phyloP scores from a whole-genome alignment of 2,113 vertebrate species.

The Trinectes maculatus region DNA sequence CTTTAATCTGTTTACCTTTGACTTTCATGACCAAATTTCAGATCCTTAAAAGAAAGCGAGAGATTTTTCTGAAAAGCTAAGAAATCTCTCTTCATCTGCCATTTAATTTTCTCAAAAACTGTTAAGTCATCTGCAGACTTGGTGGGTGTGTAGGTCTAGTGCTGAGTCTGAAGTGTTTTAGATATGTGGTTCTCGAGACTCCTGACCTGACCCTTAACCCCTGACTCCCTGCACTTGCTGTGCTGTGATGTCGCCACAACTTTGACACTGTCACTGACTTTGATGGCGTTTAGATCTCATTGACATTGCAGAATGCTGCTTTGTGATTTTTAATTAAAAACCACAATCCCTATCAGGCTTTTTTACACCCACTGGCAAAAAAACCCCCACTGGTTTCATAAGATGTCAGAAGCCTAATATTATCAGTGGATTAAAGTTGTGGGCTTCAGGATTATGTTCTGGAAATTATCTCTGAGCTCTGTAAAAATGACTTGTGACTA shows the following conservation, averaged over 20 bases:
- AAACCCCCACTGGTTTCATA: conserved; percentile 12
- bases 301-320: too few species aligned
- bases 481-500: conserved; percentile 16
- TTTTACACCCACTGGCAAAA: background rate
- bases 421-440: conserved; percentile 60
- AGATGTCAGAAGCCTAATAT: conserved; percentile 48
- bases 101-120: background rate
- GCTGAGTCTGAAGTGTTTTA: background rate
- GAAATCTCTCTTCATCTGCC: background rate
- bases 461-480: conserved; percentile 54
- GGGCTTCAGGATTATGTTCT: conserved; percentile 52
- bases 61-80: conserved; percentile 5
- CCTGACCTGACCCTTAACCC: background rate
- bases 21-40: conserved; percentile 44
- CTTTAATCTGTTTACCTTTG: conserved; percentile 55
- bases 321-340: background rate
- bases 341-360: background rate
- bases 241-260: background rate
- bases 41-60: conserved; percentile 24
- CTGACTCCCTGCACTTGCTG: background rate
- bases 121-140: background rate
- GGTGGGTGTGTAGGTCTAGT: background rate
- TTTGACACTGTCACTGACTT: background rate
- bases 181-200: background rate
- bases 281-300: too few species aligned